Base-by-base conservation (phyloP, 2,113 vertebrate genomes). In the Laterallus jamaicensis region DNA sequence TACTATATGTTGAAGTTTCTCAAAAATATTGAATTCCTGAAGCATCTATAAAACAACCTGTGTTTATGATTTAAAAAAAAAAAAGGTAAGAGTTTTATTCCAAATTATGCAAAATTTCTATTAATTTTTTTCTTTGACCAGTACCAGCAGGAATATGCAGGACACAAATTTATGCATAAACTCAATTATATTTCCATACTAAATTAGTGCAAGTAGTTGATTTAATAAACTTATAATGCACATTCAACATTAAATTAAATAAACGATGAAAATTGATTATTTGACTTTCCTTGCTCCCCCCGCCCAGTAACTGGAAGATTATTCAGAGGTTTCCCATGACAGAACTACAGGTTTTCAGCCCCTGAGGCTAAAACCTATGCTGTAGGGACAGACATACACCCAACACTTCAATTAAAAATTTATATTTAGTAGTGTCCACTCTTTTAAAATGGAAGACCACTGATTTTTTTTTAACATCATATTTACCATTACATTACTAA, bases 181-280 rank as follows among this genome's bases (percentile, higher is more conserved):
- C 16, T 9, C 12, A 68, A 37, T 82, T 71, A 84, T 47, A 42
- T 37, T 88, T 68, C 28, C 26, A 64, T 47, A 85, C 82, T 13
- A 19, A 92, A 76, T 82, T 68, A 69, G 15, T 60, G 9, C 10
- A 75, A 71, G 10, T 11, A 87, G 52, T 37, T 74, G 47, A 82
- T 31, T 81, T 82, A 54, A 87, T 42, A 87, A 90, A 93, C 19
- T 55, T 14, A 25, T 70, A 78, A 79, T 31, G 25, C 11, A 75
- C 31, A 71, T 71, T 93, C 85, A 93, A 68, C 67, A 92, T 50
- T 82, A 93, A 86, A 67, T 62, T 25, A 86, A 83, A 73, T 60
- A 80, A 78, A 71, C 19, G 55, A 71, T 6, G 3, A 28, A 66
- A 63, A 63, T 12, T 8, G 44, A 77, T 69, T 77, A 44, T 82